A percentile compares a stretch with the other conserved stretches of the same genome.
Evolutionary conservation across 2,888 invertebrate species (phyloP).

Genomic region (Campopleginae sp.): DNA sequence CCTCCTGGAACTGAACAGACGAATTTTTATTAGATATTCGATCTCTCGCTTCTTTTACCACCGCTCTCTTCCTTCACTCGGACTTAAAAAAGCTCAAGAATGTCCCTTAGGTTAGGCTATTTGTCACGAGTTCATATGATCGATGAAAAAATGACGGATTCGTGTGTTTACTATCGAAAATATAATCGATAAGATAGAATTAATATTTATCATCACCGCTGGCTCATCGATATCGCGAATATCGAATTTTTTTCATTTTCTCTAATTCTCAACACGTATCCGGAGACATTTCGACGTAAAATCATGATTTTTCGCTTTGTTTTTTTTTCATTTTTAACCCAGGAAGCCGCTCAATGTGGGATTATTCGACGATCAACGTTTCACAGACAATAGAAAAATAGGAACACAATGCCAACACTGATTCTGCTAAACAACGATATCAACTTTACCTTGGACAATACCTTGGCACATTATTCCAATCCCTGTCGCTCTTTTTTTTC

Average conservation of each 20-base stretch:
- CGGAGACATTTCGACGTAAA: not conserved
- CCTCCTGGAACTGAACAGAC: constrained; percentile 62
- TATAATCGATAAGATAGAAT: too few relatives aligned
- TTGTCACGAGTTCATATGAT: not conserved
- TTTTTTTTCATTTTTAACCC: not conserved
- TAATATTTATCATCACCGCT: not conserved
- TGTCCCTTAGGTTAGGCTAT: not conserved
- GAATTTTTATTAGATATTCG: constrained; percentile 48
- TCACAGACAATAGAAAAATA: not conserved
- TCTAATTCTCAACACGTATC: not conserved
- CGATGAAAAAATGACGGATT: not conserved
- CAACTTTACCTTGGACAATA: constrained; percentile 56
- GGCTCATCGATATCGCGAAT: not conserved
- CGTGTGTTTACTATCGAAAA: not conserved
- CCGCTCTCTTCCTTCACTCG: not conserved
- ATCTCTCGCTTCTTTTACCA: constrained; percentile 10
- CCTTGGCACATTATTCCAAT: constrained; percentile 29
- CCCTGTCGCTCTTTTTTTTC: constrained; percentile 17
- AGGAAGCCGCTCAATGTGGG: not conserved
- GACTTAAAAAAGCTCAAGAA: not conserved
- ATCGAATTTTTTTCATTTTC: not conserved
- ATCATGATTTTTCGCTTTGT: not conserved
- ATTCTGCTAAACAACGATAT: constrained; percentile 3
- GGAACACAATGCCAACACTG: constrained; percentile 15
- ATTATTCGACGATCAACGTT: not conserved